phyloP scores from a whole-genome alignment of 1,140 invertebrate genomes.

The Camponotus pennsylvanicus region DNA sequence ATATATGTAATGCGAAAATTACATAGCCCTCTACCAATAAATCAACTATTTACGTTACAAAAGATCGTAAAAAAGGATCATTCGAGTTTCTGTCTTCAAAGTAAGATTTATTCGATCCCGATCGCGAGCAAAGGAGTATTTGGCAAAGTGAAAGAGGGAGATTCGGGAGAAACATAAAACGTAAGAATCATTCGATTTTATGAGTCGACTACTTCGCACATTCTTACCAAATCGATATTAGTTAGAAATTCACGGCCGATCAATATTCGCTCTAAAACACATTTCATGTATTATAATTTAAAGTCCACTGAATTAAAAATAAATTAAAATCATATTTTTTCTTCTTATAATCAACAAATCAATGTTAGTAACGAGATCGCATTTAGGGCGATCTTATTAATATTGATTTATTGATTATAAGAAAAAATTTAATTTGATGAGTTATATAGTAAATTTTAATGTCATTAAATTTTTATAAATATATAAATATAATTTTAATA shows the following conservation, averaged over 20 bases:
- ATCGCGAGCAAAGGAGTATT: conserved; percentile 28
- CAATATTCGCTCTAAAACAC: conserved; percentile 1
- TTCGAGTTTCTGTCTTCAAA: neutral
- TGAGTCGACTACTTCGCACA: conserved; percentile 35
- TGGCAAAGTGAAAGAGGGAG: neutral
- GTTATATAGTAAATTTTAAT: neutral
- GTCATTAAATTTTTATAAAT: neutral
- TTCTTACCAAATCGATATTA: conserved; percentile 57
- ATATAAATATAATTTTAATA: conserved; percentile 17
- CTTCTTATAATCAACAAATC: no score
- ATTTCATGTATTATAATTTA: conserved; percentile 8
- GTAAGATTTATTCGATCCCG: conserved; percentile 5
- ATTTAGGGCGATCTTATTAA: neutral
- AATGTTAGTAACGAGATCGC: no score
- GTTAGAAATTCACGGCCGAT: conserved; percentile 51
- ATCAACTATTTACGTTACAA: neutral
- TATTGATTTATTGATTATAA: neutral
- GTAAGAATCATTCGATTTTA: conserved; percentile 59
- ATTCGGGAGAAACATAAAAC: conserved; percentile 59
- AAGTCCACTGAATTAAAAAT: neutral
- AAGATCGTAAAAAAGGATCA: neutral
- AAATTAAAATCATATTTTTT: no score
- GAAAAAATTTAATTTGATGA: neutral
- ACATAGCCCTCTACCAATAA: neutral
- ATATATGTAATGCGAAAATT: neutral